Evolutionary conservation across 2,113 vertebrate species (phyloP).

Genomic region (Chlorocebus sabaeus): DNA sequence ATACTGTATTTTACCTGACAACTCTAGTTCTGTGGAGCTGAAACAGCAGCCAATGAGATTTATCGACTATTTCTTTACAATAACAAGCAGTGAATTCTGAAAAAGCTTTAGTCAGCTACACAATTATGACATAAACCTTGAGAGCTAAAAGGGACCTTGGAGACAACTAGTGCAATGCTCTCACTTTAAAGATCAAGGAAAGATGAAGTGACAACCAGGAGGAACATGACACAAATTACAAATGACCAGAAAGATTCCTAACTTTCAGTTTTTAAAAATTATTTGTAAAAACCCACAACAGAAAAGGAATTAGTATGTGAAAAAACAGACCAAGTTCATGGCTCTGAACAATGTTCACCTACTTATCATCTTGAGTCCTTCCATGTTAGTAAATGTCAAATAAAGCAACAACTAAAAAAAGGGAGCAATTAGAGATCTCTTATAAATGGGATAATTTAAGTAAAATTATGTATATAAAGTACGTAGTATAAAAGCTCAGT

Average conservation of each 20-base stretch:
- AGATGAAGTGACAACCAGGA: not conserved
- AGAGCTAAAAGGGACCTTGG: not conserved
- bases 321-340: slow-evolving; percentile 79
- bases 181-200: not conserved
- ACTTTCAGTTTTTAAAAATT: not conserved
- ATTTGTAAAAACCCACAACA: slow-evolving; percentile 50
- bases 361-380: slow-evolving; percentile 51
- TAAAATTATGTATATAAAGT: not conserved
- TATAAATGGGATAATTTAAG: not conserved
- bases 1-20: not conserved
- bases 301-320: slow-evolving; percentile 75
- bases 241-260: not conserved
- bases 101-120: not conserved
- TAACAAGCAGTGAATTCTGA: not conserved
- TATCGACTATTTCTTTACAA: not conserved
- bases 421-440: not conserved
- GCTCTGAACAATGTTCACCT: slow-evolving; percentile 57
- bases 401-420: slow-evolving; percentile 19
- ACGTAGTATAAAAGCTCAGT: not conserved
- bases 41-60: not conserved
- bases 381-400: slow-evolving; percentile 63
- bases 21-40: not conserved
- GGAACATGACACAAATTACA: not conserved
- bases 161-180: not conserved
- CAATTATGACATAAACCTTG: not conserved